Conservation (phyloP, 2,888 invertebrate genomes). For the Parapristionchus giblindavisi region DNA sequence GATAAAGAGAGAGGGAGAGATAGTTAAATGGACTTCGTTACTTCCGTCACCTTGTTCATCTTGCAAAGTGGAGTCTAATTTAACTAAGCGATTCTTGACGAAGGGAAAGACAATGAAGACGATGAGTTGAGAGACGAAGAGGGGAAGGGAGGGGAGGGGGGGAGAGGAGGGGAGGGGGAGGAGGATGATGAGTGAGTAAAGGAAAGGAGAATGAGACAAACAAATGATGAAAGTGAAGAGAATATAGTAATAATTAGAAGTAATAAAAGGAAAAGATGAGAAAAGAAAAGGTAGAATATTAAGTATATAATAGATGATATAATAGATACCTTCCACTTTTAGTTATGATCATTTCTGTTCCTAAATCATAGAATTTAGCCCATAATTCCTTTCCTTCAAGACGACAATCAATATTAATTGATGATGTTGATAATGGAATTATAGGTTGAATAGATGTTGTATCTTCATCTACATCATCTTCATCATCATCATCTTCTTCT, state of each 20-base stretch:
- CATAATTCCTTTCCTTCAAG: slow-evolving; percentile 95
- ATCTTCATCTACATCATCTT: neutral
- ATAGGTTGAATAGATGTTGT: no score
- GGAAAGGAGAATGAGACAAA: no score
- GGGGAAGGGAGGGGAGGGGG: neutral
- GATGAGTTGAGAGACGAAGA: neutral
- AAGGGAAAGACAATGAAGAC: neutral
- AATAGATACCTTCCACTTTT: slow-evolving; percentile 98
- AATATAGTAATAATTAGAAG: neutral
- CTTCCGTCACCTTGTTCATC: slow-evolving; percentile 4
- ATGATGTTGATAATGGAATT: no score
- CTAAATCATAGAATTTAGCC: slow-evolving; percentile 88
- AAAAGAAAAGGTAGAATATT: neutral
- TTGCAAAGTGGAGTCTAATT: slow-evolving; percentile 17
- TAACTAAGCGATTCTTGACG: neutral
- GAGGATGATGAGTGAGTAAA: neutral
- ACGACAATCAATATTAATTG: slow-evolving; percentile 79
- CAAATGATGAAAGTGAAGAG: no score
- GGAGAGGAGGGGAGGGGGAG: neutral
- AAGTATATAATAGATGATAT: slow-evolving; percentile 18
- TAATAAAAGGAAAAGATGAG: neutral
- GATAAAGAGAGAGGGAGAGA: no score
- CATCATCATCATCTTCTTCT: slow-evolving; percentile 1
- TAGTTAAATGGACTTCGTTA: no score
- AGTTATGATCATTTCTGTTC: slow-evolving; percentile 97